These are phyloP conservation scores for Manis pentadactyla DNA, from an alignment of 2,797 vertebrate species.

Conservation along the genomic window DNA sequence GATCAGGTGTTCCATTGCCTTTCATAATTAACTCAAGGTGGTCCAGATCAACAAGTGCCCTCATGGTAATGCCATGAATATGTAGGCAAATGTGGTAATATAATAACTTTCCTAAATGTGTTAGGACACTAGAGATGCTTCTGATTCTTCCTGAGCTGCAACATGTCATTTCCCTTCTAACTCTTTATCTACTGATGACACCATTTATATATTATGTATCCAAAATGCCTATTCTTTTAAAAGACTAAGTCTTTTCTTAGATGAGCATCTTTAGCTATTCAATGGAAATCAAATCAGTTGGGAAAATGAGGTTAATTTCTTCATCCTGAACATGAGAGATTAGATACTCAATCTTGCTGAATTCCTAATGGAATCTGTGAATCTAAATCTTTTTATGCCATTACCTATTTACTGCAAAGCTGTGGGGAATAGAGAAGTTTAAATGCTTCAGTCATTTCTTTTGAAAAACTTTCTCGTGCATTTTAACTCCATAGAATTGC, in stretches of 20 bases:
- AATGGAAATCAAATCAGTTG: constrained; percentile 48
- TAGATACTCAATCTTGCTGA: neutral
- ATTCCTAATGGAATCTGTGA: constrained; percentile 50
- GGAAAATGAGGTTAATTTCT: constrained; percentile 66
- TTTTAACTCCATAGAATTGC: constrained; percentile 59
- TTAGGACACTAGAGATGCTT: neutral
- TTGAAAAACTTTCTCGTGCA: constrained; percentile 48
- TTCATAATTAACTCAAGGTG: constrained; percentile 65
- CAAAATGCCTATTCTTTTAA: constrained; percentile 40
- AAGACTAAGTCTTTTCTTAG: constrained; percentile 27
- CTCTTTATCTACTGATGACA: neutral
- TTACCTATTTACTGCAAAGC: neutral
- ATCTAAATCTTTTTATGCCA: neutral
- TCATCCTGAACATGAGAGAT: constrained; percentile 41
- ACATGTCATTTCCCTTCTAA: neutral
- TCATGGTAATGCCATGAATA: neutral
- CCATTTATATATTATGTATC: neutral
- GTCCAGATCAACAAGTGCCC: constrained; percentile 63
- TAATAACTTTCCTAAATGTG: constrained; percentile 42
- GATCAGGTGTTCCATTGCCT: constrained; percentile 28
- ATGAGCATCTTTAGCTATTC: neutral
- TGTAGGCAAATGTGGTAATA: constrained; percentile 47
- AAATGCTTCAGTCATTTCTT: neutral
- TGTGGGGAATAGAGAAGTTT: neutral
- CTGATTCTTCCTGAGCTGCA: neutral